phyloP scores from a whole-genome alignment of 2,113 vertebrate genomes.

The Ifrita kowaldi region DNA sequence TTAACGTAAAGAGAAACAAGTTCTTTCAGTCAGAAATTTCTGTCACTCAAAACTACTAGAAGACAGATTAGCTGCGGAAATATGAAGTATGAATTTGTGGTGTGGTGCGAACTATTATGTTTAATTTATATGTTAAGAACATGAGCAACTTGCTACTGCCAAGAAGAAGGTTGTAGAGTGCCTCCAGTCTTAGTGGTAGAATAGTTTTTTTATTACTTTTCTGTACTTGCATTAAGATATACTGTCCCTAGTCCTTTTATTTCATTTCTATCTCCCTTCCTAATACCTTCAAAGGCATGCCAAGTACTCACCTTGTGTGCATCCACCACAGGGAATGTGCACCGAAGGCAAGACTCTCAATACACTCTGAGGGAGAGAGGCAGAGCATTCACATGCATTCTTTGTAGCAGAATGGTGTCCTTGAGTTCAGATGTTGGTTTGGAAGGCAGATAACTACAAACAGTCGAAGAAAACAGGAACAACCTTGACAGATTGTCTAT shows the following conservation, averaged over 20 bases:
- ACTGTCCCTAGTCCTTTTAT: neutral
- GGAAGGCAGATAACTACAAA: neutral
- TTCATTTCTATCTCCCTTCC: neutral
- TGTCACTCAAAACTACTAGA: neutral
- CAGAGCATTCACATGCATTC: accelerated
- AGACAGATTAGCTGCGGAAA: neutral
- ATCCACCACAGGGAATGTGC: neutral
- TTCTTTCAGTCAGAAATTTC: neutral
- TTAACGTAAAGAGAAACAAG: neutral
- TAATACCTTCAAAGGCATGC: neutral
- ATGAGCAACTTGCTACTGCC: neutral
- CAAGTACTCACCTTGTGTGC: neutral
- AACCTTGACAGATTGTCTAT: no score
- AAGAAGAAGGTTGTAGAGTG: neutral
- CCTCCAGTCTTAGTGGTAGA: neutral
- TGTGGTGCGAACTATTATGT: neutral
- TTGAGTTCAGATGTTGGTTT: neutral
- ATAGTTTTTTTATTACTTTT: neutral
- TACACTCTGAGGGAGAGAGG: neutral
- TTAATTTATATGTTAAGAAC: neutral
- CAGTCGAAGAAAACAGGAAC: neutral
- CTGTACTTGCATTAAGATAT: neutral
- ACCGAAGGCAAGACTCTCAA: neutral
- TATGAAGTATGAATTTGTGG: neutral
- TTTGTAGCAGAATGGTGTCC: neutral